Evolutionary conservation across 2,888 invertebrate genomes (phyloP).

Genomic region (Caenorhabditis macrosperma): DNA sequence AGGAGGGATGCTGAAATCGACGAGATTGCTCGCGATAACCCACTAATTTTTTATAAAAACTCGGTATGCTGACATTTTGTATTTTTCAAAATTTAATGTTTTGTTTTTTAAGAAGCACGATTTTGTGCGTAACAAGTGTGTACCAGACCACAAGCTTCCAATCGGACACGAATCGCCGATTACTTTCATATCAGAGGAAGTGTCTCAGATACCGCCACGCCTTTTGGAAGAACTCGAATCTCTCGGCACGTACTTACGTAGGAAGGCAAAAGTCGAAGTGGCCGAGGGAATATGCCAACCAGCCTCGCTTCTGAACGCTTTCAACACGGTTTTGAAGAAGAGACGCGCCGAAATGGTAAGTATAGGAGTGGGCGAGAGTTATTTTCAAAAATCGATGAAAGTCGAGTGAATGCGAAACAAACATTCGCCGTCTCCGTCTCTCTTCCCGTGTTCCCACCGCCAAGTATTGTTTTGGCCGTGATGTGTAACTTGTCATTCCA

Average conservation of each 20-base stretch:
- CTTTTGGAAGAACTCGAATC: conserved; percentile 59
- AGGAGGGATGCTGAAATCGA: conserved; percentile 44
- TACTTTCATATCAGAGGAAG: conserved; percentile 39
- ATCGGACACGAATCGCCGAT: conserved; percentile 52
- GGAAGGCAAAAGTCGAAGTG: conserved; percentile 61
- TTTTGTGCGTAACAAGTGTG: conserved; percentile 51
- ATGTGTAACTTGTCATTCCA: not conserved
- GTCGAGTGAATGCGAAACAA: not conserved
- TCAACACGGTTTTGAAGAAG: conserved; percentile 46
- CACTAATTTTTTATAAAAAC: conserved; percentile 56
- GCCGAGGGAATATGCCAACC: conserved; percentile 67
- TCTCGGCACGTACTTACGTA: conserved; percentile 49
- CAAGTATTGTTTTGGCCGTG: not conserved
- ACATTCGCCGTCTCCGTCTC: conserved; percentile 9
- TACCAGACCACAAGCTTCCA: conserved; percentile 56
- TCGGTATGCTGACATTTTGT: conserved; percentile 13
- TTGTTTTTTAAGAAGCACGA: conserved; percentile 46
- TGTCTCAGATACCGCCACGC: conserved; percentile 40
- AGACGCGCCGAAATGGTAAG: conserved; percentile 55
- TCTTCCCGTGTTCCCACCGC: not conserved
- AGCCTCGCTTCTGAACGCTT: conserved; percentile 60
- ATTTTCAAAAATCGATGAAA: conserved; percentile 8
- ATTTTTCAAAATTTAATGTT: not conserved
- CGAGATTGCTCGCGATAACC: conserved; percentile 29
- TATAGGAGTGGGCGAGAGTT: not conserved